These are phyloP conservation scores for Cephus nigrinus DNA, from an alignment of 2,888 invertebrate genomes.

Conservation along the genomic window DNA sequence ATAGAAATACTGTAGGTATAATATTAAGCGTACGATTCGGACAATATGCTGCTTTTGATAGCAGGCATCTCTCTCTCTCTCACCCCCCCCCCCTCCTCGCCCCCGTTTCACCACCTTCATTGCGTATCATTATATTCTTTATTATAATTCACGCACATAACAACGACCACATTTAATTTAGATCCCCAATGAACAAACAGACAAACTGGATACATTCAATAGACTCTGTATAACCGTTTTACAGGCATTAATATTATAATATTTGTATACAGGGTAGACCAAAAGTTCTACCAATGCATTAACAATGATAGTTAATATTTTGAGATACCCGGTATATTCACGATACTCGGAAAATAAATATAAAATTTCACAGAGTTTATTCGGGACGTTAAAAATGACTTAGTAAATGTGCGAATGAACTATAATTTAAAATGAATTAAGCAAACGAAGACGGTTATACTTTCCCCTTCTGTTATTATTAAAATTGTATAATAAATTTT, in stretches of 20 bases:
- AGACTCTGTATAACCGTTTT: background rate
- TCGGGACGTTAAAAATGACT: background rate
- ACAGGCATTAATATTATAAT: background rate
- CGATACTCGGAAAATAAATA: background rate
- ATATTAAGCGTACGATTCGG: conserved; percentile 52
- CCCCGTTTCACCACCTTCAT: background rate
- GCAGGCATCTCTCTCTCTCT: background rate
- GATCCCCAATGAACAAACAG: background rate
- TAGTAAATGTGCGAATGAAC: background rate
- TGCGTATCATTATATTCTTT: background rate
- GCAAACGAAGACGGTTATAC: background rate
- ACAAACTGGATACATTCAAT: background rate
- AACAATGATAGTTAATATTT: background rate
- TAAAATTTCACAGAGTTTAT: background rate
- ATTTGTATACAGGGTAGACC: background rate
- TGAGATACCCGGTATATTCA: background rate
- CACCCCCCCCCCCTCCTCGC: no score
- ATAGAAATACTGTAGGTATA: conserved; percentile 50
- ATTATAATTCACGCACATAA: background rate
- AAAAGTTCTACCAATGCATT: background rate
- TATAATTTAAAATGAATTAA: no score
- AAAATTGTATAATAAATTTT: background rate
- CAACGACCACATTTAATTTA: background rate
- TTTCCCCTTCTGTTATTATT: background rate
- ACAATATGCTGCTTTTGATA: conserved; percentile 25